Base-by-base conservation (phyloP, 2,888 invertebrate species). In the Ichneumoninae sp. region DNA sequence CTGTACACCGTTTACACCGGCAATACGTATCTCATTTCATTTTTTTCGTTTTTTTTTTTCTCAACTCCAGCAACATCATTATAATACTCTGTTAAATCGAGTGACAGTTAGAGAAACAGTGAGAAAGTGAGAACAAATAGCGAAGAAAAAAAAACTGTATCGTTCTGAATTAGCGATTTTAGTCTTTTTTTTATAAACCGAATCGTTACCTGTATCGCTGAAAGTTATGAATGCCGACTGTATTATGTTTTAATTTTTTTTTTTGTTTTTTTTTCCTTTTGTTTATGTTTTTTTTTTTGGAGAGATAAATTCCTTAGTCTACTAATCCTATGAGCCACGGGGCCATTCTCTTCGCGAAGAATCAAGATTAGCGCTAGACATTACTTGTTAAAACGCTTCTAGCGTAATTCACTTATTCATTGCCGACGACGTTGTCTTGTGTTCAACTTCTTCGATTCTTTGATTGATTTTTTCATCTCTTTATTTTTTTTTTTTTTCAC, bases 401-500 rank as follows among this genome's bases (percentile, higher is more conserved):
- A 82, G 83, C 85, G 88, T 80, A 74, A 70, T 83, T 66, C 69
- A 82, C 70, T 79, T 60, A n/a, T 79, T 75, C 70, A 69, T 79
- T 57, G 75, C 70, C 82, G 71, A 47, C 66, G 57, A 70, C 71
- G 47, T 68, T 68, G 57, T 76, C 52, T 52, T 30, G 82, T 79
- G 77, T 85, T 52, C 63, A 52, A 79, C 79, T 50, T 76, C 74
- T 73, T 83, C 63, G 80, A 86, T 83, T 86, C 85, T 87, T 69
- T 87, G 88, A 89, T 87, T 89, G 86, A 87, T 69, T 85, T 87
- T 65, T 89, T 86, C 57, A 76, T 88, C 88, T 87, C 86, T 87
- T 84, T 78, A 54, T 66, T 78, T 88, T 71, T 78, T 81, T 87
- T 89, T 86, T 88, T 81, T 88, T 81, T 88, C 88, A 68, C 77